Percentiles rank a stretch among this genome's conserved stretches.
Evolutionary conservation across 1,140 invertebrate genomes (phyloP).

Genomic region (Drosophila kanapiae): DNA sequence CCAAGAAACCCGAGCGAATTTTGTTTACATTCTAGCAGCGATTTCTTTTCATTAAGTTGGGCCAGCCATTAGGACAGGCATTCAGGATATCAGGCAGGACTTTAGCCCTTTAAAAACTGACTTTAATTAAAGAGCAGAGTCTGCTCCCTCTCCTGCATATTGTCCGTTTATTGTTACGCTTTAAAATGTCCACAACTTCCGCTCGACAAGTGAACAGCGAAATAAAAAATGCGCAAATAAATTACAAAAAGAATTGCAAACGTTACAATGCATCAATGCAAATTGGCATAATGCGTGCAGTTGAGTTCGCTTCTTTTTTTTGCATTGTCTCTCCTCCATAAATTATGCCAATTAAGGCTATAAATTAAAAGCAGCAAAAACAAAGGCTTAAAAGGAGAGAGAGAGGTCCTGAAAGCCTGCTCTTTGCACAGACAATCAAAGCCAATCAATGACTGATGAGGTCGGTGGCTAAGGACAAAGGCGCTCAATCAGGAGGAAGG

Average conservation of each 20-base stretch:
- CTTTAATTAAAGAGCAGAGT: not conserved
- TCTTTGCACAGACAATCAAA: slow-evolving; percentile 66
- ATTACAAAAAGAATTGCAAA: slow-evolving; percentile 43
- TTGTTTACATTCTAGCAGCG: slow-evolving; percentile 43
- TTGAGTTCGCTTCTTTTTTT: slow-evolving; percentile 17
- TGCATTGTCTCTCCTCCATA: slow-evolving; percentile 40
- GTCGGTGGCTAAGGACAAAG: slow-evolving; percentile 54
- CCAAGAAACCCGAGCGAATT: slow-evolving; percentile 49
- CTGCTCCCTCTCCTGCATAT: slow-evolving; percentile 8
- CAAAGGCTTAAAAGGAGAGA: slow-evolving; percentile 3
- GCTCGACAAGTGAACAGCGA: slow-evolving; percentile 25
- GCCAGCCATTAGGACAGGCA: not conserved
- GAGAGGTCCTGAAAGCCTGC: not conserved
- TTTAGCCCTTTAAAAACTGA: slow-evolving; percentile 14
- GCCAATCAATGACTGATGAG: slow-evolving; percentile 74
- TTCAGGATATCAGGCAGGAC: not conserved
- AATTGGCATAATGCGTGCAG: slow-evolving; percentile 66
- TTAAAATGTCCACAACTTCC: slow-evolving; percentile 58
- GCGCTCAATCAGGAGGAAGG: slow-evolving; percentile 60
- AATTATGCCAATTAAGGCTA: slow-evolving; percentile 75
- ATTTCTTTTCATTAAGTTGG: slow-evolving; percentile 47
- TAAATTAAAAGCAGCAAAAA: slow-evolving; percentile 68
- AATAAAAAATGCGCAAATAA: slow-evolving; percentile 39
- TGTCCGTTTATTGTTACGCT: slow-evolving; percentile 46
- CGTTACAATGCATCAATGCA: slow-evolving; percentile 61